Base-by-base conservation (phyloP, 1,140 invertebrate genomes). In the Psilanteris sp. region DNA sequence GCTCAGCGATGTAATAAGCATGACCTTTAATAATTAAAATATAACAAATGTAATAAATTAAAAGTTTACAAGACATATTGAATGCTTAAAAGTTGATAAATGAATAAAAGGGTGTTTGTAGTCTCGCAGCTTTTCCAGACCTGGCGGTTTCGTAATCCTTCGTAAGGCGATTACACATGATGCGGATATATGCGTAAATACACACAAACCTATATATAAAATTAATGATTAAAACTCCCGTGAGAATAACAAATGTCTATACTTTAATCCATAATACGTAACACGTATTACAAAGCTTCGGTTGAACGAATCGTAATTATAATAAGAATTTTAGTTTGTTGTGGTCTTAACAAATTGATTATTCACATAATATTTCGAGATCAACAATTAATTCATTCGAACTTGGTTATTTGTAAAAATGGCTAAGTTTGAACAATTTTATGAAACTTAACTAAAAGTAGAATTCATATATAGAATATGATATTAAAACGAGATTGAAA, bases 151-250 rank as follows among this genome's bases (percentile, higher is more conserved):
- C 34, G 59, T 81, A 80, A 82, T 81, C 80, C 77, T 18, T 62
- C 37, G 46, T 82, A 83, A 83, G 82, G 55, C 76, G 82, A 81
- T 83, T 83, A 82, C n/a, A n/a, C 27, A 43, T 10, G 16, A 54
- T 32, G 70, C 52, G 16, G 37, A 15, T n/a, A n/a, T n/a, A 39
- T 39, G 31, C 44, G 26, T 34, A 9, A 26, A 20, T 46, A 31
- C 15, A 32, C 46, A n/a, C n/a, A n/a, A n/a, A n/a, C n/a, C n/a
- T n/a, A n/a, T n/a, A n/a, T 18, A 44, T 32, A 48, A 66, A 73
- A 66, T 74, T 66, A 66, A 39, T 64, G 64, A 75, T 75, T 57
- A 43, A 62, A 68, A 75, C 55, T 75, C 41, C 22, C 57, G 55
- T n/a, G 57, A 75, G 48, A 48, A 62, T 74, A 73, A 73, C 71